These are phyloP conservation scores for Columbina picui DNA, from an alignment of 2,113 vertebrate genomes.

Conservation along the genomic window DNA sequence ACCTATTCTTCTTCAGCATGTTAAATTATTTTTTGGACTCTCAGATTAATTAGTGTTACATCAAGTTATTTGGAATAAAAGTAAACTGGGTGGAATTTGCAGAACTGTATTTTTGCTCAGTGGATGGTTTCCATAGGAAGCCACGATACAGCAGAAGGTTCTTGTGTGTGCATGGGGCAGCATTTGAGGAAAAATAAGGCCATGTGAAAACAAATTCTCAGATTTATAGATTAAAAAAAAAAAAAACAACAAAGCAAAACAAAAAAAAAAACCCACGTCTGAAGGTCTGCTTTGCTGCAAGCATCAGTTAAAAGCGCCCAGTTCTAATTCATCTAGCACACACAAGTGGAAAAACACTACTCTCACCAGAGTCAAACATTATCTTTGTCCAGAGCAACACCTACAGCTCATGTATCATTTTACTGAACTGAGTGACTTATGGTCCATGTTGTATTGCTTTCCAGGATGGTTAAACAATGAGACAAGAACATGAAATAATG, in stretches of 20 bases:
- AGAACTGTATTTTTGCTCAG: not conserved
- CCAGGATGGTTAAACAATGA: not conserved
- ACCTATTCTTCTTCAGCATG: not conserved
- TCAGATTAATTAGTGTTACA: constrained; percentile 45
- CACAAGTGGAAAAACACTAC: not conserved
- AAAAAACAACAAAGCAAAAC: not conserved
- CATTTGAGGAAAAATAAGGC: not conserved
- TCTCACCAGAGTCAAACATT: not conserved
- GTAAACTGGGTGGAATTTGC: constrained; percentile 7
- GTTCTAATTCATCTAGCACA: not conserved
- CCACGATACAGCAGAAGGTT: not conserved
- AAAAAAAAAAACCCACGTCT: not conserved
- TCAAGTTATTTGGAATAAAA: constrained; percentile 5
- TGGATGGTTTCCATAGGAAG: not conserved
- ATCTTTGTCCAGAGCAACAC: not conserved
- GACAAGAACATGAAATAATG: not conserved
- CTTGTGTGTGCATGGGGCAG: not conserved
- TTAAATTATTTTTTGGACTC: constrained; percentile 1
- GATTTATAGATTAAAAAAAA: not conserved
- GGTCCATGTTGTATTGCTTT: not conserved
- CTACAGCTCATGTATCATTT: not conserved
- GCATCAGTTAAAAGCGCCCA: not conserved
- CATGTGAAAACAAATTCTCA: not conserved
- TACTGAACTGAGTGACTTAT: not conserved
- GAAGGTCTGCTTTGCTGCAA: not conserved